phyloP scores from a whole-genome alignment of 2,797 vertebrate genomes.

The Chrysolophus pictus region DNA sequence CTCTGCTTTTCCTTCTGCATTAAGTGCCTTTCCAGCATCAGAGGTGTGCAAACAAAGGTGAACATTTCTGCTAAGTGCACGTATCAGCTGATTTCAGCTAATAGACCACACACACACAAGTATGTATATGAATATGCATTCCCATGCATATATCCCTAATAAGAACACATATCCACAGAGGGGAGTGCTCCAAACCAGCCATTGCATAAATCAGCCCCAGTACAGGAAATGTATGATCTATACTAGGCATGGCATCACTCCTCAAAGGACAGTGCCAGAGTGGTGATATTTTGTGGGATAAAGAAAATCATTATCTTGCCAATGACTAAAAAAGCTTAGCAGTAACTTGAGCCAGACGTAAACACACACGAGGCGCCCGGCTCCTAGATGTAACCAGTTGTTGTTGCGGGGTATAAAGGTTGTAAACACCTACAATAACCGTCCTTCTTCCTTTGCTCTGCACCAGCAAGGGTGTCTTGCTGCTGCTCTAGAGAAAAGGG shows the following conservation, averaged over 20 bases:
- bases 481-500: no score
- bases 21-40: background rate
- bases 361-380: no score
- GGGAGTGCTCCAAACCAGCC: background rate
- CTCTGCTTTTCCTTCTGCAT: background rate
- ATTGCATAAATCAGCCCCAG: background rate
- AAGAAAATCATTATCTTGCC: no score
- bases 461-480: no score
- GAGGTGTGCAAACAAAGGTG: background rate
- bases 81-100: background rate
- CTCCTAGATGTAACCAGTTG: no score
- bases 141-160: background rate
- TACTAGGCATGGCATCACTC: background rate
- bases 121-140: background rate
- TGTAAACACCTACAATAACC: no score
- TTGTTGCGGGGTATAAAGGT: no score
- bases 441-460: no score
- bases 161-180: background rate
- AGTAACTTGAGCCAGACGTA: no score
- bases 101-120: background rate
- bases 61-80: background rate
- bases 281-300: background rate
- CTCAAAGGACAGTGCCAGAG: background rate
- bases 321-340: no score
- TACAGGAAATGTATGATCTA: background rate